Evolutionary conservation across 2,888 invertebrate species (phyloP), one percentile per base, ranked within the genome.

Genomic region (Philhelius pedissequus): DNA sequence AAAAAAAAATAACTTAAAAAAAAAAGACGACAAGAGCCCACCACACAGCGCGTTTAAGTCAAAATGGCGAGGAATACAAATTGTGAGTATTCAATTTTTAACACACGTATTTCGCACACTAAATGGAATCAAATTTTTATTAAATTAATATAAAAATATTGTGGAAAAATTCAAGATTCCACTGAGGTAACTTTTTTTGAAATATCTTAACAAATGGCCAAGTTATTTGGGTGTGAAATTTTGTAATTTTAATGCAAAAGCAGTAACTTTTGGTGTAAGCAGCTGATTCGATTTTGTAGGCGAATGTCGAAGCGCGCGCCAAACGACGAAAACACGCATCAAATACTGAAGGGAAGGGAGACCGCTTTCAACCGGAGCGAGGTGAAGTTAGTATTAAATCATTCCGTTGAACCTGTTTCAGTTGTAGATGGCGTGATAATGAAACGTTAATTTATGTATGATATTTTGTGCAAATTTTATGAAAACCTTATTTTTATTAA

Each of bases 241-340:
- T 80, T 54, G 84, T 71, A 80, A 84, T 80, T 84, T 84, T 76
- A 84, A 84, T 80, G 84, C 84, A 84, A 84, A 80, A 84, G 58
- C 68, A 80, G 75, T 84, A 76, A 84, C 80, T 84, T 79, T 54
- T 64, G 64, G 64, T 50, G 60, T 71, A 75, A 84, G 79, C 84
- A 84, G 84, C 84, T 84, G 84, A 84, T 84, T 84, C 79, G 84
- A 84, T 84, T 83, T 84, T 84, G 75, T 84, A 80, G 75, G 80
- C 70, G 79, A 80, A 84, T 80, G 68, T 76, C 71, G 80, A 80
- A 70, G 80, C 84, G 84, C 84, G 75, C 84, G 84, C 84, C 84
- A 84, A 84, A 84, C 84, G 84, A 84, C 68, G 80, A 84, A 84
- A 84, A 84, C 84, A 84, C 80, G 84, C 84, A 84, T 80, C 80